Percentiles rank a stretch among this genome's conserved stretches.
Conservation (phyloP, 1,140 invertebrate species). For the Hylaeus volcanicus region DNA sequence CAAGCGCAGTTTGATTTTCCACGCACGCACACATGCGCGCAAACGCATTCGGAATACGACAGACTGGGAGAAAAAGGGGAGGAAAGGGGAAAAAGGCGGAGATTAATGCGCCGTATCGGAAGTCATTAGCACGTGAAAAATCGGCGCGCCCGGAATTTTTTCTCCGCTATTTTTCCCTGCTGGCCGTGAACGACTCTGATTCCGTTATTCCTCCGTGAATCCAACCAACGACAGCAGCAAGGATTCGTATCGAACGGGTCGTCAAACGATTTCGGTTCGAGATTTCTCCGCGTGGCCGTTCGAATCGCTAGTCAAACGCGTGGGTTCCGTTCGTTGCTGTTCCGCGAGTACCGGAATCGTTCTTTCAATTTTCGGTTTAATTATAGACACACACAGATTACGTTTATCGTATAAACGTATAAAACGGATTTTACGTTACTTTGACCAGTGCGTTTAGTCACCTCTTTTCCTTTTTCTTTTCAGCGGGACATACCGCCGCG, state of each 20-base stretch:
- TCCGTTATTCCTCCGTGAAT: slow-evolving; percentile 8
- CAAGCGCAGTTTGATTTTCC: not conserved
- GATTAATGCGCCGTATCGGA: slow-evolving; percentile 8
- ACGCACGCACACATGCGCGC: not conserved
- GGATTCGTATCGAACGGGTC: not conserved
- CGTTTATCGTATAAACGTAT: too few species aligned
- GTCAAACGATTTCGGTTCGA: not conserved
- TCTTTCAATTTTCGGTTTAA: too few species aligned
- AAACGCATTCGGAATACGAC: not conserved
- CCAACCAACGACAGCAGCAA: slow-evolving; percentile 9
- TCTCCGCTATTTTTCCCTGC: not conserved
- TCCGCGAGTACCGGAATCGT: too few species aligned
- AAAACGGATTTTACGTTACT: too few species aligned
- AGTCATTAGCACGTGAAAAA: slow-evolving; percentile 20
- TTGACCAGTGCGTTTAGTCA: too few species aligned
- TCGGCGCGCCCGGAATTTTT: not conserved
- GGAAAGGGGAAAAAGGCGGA: not conserved
- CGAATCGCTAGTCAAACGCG: not conserved
- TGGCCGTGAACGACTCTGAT: not conserved
- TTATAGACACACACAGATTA: too few species aligned
- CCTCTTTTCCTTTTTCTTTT: not conserved
- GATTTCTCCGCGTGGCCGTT: not conserved
- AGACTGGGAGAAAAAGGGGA: not conserved
- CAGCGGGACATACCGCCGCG: not conserved
- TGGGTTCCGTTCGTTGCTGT: not conserved